Percentiles rank a stretch among this genome's conserved stretches.
Conservation (phyloP, 37 sponge, comb jelly and placozoan genomes). For the Spongia lamella region DNA sequence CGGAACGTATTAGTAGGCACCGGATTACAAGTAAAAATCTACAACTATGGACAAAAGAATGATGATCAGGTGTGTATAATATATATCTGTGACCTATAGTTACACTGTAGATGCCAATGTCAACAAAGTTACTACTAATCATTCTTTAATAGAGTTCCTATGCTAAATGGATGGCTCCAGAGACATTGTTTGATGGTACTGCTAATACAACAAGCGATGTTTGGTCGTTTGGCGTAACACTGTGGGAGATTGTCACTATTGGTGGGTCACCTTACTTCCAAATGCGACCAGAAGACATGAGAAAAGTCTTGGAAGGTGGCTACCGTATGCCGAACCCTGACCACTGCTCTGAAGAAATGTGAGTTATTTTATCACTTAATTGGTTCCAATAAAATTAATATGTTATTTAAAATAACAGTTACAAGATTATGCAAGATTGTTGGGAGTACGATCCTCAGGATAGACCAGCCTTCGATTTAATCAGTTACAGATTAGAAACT, state of each 20-base stretch:
- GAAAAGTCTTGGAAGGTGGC: slow-evolving; percentile 45
- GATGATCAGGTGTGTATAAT: too few species aligned
- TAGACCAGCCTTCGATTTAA: slow-evolving; percentile 46
- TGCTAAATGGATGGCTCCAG: slow-evolving; percentile 70
- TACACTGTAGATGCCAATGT: too few species aligned
- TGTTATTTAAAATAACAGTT: slow-evolving; percentile 3
- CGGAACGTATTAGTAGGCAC: slow-evolving; percentile 71
- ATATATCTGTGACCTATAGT: too few species aligned
- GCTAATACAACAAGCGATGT: slow-evolving; percentile 63
- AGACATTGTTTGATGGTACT: slow-evolving; percentile 46
- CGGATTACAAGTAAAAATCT: slow-evolving; percentile 68
- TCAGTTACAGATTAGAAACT: slow-evolving; percentile 32
- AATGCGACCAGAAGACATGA: slow-evolving; percentile 39
- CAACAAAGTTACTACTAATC: too few species aligned
- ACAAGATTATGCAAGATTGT: slow-evolving; percentile 55
- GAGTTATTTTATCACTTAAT: not conserved
- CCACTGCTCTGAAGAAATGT: slow-evolving; percentile 71
- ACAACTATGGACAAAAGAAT: slow-evolving; percentile 34
- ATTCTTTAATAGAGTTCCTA: too few species aligned
- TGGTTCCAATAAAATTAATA: too few species aligned
- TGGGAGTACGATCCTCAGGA: slow-evolving; percentile 56
- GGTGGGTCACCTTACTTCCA: slow-evolving; percentile 70
- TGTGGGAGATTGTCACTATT: slow-evolving; percentile 81
- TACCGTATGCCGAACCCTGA: slow-evolving; percentile 57
- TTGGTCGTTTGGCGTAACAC: slow-evolving; percentile 72